Percentiles rank a stretch among this genome's conserved stretches.
phyloP scores from a whole-genome alignment of 1,140 invertebrate genomes.

The Drosophila ambigua region DNA sequence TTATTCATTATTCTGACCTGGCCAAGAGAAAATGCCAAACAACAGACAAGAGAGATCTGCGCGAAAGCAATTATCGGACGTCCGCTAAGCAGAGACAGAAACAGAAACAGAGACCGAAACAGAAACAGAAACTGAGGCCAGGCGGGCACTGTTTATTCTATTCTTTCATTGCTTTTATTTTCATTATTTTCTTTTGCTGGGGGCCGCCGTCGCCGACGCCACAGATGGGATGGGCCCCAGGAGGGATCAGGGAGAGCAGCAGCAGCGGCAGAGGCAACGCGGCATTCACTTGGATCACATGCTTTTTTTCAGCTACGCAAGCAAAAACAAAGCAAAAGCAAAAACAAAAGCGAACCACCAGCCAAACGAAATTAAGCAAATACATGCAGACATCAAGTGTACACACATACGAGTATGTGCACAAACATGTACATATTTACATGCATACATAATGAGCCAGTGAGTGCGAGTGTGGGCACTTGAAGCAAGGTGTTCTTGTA shows the following conservation, averaged over 20 bases:
- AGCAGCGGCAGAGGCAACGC: background rate
- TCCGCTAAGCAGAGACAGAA: constrained; percentile 44
- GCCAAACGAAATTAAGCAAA: constrained; percentile 74
- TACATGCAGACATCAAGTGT: constrained; percentile 21
- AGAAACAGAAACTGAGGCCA: constrained; percentile 6
- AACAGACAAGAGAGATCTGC: constrained; percentile 31
- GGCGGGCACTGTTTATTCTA: constrained; percentile 47
- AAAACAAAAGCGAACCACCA: constrained; percentile 74
- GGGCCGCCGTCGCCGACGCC: background rate
- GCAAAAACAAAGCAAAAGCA: constrained; percentile 80
- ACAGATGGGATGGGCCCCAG: background rate
- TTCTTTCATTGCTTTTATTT: constrained; percentile 52
- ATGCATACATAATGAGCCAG: constrained; percentile 43
- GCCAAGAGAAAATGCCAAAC: constrained; percentile 16
- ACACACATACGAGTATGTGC: constrained; percentile 17
- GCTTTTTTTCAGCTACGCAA: constrained; percentile 80
- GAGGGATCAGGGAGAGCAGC: background rate
- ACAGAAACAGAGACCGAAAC: background rate
- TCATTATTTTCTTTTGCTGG: constrained; percentile 40
- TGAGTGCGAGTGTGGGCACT: constrained; percentile 10
- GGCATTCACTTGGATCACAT: constrained; percentile 74
- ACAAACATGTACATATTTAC: background rate
- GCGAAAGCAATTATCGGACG: constrained; percentile 59
- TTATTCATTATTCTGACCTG: constrained; percentile 26
- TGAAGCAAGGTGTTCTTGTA: too few species aligned